Percentiles rank a stretch among this genome's conserved stretches.
Conservation (phyloP, 2,797 vertebrate genomes). For the Pangasius macronema region DNA sequence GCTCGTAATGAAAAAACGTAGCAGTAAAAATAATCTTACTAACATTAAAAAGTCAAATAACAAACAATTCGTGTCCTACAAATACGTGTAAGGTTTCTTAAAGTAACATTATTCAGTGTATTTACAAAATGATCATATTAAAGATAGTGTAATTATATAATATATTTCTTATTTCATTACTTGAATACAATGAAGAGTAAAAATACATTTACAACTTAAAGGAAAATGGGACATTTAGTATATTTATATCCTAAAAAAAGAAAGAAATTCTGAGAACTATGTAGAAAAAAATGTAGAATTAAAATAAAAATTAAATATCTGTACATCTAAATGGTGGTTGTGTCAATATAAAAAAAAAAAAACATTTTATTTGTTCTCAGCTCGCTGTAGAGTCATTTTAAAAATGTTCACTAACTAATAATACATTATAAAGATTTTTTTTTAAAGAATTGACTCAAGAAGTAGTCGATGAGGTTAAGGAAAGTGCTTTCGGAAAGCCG, state of each 20-base stretch:
- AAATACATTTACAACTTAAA: too few species aligned
- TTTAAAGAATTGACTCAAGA: background rate
- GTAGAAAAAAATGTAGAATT: background rate
- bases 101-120: background rate
- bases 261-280: background rate
- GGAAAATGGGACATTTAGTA: background rate
- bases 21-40: background rate
- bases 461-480: background rate
- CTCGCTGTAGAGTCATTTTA: background rate
- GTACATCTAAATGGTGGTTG: background rate
- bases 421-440: background rate
- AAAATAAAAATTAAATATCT: background rate
- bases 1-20: background rate
- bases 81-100: background rate
- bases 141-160: background rate
- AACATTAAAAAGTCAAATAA: background rate
- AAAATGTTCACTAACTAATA: background rate
- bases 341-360: background rate
- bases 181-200: too few species aligned
- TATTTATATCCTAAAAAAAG: background rate
- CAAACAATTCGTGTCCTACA: background rate
- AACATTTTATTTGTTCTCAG: too few species aligned
- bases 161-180: too few species aligned
- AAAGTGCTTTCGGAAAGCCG: background rate
- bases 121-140: background rate